Conservation (phyloP, 2,888 invertebrate species). For the Muscina levida region DNA sequence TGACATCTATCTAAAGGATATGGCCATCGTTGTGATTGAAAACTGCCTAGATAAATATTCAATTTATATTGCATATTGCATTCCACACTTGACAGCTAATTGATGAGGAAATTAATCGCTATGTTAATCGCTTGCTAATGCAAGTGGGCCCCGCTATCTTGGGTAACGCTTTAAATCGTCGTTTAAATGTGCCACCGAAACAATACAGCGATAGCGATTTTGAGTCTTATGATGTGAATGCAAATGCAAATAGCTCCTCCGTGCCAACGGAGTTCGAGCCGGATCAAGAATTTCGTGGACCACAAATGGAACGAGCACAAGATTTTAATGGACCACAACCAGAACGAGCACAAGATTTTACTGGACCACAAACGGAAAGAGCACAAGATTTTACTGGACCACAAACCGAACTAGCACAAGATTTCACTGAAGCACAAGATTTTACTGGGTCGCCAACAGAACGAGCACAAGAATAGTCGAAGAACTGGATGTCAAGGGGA, state of each 20-base stretch:
- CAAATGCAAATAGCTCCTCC: conserved; percentile 65
- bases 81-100: conserved; percentile 71
- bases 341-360: conserved; percentile 45
- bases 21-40: neutral
- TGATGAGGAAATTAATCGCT: conserved; percentile 75
- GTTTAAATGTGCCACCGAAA: conserved; percentile 59
- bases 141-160: conserved; percentile 73
- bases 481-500: neutral
- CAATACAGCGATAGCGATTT: conserved; percentile 47
- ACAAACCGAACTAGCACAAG: too few relatives aligned
- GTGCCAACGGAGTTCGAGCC: conserved; percentile 72
- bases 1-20: neutral
- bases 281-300: conserved; percentile 70
- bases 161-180: conserved; percentile 74
- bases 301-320: conserved; percentile 32
- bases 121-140: conserved; percentile 73
- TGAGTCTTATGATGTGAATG: conserved; percentile 39
- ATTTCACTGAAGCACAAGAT: too few relatives aligned
- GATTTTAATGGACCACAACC: too few relatives aligned
- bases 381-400: too few relatives aligned
- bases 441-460: neutral
- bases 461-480: too few relatives aligned
- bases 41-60: neutral
- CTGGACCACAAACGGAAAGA: conserved; percentile 5
- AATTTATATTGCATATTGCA: neutral